phyloP scores from a whole-genome alignment of 2,113 vertebrate genomes.

The Albula glossodonta region DNA sequence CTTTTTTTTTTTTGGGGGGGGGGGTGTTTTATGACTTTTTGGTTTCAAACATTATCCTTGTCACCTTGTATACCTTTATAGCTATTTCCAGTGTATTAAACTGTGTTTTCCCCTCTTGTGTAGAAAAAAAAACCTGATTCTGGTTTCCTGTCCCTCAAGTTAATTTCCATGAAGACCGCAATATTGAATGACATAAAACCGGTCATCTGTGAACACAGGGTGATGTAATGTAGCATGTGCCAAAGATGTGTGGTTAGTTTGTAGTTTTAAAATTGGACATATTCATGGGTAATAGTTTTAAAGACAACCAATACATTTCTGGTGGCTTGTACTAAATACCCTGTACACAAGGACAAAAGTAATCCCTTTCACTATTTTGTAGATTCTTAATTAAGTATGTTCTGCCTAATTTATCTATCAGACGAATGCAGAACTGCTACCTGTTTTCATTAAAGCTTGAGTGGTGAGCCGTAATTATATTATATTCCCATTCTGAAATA shows the following conservation, averaged over 20 bases:
- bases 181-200: not conserved
- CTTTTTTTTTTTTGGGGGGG: no score
- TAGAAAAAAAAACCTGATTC: not conserved
- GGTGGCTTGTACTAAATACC: not conserved
- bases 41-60: no score
- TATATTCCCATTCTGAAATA: conserved; percentile 11
- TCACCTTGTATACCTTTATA: no score
- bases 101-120: not conserved
- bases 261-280: not conserved
- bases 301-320: not conserved
- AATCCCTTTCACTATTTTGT: not conserved
- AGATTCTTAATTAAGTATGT: not conserved
- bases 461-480: not conserved
- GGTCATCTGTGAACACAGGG: not conserved
- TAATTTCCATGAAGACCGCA: conserved; percentile 16
- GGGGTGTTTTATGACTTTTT: no score
- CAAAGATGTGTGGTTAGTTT: conserved; percentile 1
- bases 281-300: not conserved
- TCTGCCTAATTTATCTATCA: not conserved
- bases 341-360: not conserved
- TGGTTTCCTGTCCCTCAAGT: conserved; percentile 9
- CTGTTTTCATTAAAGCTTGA: not conserved
- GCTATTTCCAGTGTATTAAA: conserved; percentile 7
- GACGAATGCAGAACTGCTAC: not conserved
- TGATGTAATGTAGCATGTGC: conserved; percentile 6